These are phyloP conservation scores for Tineola bisselliella DNA, from an alignment of 2,888 invertebrate genomes.

Conservation along the genomic window DNA sequence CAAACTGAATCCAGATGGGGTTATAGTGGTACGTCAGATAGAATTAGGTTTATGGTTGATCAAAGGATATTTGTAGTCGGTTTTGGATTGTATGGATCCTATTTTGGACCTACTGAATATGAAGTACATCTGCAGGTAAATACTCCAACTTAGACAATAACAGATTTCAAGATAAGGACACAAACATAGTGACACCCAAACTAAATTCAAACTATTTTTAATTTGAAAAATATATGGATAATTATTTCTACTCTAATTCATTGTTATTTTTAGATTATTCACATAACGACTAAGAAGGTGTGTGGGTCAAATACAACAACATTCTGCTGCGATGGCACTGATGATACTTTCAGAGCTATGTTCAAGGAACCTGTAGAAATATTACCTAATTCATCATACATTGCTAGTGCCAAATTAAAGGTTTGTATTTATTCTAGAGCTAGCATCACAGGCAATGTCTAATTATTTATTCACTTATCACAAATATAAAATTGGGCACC, in stretches of 20 bases:
- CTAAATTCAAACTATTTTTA: too few species aligned
- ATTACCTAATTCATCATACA: conserved; percentile 79
- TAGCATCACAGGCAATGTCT: too few species aligned
- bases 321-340: conserved; percentile 82
- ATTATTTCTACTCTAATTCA: too few species aligned
- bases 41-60: conserved; percentile 84
- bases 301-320: conserved; percentile 78
- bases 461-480: too few species aligned
- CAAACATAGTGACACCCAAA: too few species aligned
- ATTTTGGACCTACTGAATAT: conserved; percentile 81
- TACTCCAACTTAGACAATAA: conserved; percentile 22
- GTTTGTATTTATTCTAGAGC: too few species aligned
- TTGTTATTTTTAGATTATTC: conserved; percentile 70
- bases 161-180: background rate
- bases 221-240: too few species aligned
- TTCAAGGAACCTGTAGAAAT: conserved; percentile 88
- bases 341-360: conserved; percentile 80
- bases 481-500: too few species aligned
- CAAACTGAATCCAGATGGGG: conserved; percentile 86
- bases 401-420: conserved; percentile 81
- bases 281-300: conserved; percentile 77
- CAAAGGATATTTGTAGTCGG: conserved; percentile 84
- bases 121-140: conserved; percentile 73
- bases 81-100: conserved; percentile 85
- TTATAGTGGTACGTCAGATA: conserved; percentile 83